Conservation (phyloP, 1,140 invertebrate species). For the Solenopsis fugax region DNA sequence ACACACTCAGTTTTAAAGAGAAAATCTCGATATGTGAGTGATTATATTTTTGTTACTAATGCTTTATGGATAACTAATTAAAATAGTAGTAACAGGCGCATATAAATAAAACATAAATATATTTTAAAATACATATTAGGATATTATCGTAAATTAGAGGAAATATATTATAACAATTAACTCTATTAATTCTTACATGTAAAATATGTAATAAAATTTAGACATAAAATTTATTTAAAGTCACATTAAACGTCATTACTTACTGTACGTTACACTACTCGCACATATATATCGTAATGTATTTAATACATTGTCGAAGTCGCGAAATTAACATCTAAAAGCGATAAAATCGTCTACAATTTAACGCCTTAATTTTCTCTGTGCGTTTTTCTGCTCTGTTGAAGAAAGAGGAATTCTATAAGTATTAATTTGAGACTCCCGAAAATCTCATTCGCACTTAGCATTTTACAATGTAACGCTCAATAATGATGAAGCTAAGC, state of each 20-base stretch:
- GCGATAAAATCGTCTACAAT: not conserved
- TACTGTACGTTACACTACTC: not conserved
- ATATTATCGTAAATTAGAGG: slow-evolving; percentile 1
- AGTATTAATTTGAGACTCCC: not conserved
- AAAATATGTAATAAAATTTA: not conserved
- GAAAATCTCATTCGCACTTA: not conserved
- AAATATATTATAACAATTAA: slow-evolving; percentile 9
- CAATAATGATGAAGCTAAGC: not conserved
- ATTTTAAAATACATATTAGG: slow-evolving; percentile 1
- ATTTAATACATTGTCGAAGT: not conserved
- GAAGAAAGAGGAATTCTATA: not conserved
- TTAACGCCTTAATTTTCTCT: slow-evolving; percentile 11
- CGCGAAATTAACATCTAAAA: not conserved
- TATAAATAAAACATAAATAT: slow-evolving; percentile 41
- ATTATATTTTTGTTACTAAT: not conserved
- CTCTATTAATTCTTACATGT: not conserved
- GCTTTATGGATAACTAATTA: not conserved
- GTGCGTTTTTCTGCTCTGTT: not conserved
- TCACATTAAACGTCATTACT: not conserved
- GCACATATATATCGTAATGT: not conserved
- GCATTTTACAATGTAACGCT: slow-evolving; percentile 22
- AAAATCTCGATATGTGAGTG: not conserved
- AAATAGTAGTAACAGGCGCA: not conserved
- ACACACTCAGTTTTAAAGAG: not conserved
- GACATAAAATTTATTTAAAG: not conserved